Base-by-base conservation (phyloP, 2,888 invertebrate genomes). In the Pseudococcus jackbeardsleyi region DNA sequence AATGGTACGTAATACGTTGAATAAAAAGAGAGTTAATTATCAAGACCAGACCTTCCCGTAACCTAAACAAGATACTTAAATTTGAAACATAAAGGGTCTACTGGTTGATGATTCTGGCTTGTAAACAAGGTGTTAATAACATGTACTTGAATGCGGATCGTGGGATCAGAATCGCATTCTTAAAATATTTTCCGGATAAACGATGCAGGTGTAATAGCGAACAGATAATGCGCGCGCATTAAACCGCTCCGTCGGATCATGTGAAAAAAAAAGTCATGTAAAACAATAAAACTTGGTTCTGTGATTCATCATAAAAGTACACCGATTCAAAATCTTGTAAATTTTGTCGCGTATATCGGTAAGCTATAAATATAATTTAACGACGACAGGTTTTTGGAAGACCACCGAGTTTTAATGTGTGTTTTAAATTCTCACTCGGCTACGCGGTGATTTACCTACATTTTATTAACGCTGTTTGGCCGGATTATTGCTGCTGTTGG, bases 41-140 rank as follows among this genome's bases (percentile, higher is more conserved):
- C 39, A 8, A 1, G 33, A 77, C 33, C 77, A 39, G 33, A 7
- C 39, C 77, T 39, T 26, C 33, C 39, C 39, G 77, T 77, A 33
- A 50, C 9, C 22, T 77, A 77, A 77, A 77, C 85, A 54, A 85
- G 59, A 39, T 85, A 59, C 17, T 86, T 42, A 42, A 86, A 86
- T 86, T 86, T 72, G 7, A 59, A 86, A 86, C 33, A 46, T 72
- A 86, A 39, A 46, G 42, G 72, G 50, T 86, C 64, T 72, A 84
- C 46, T 46, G 68, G 19, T 50, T 48, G 72, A 87, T 72, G 87
- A 87, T 72, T 87, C 48, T 33, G 22, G 17, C 86, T 87, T 87
- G 87, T 87, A 77, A 87, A 87, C 87, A 87, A 87, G 87, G 87
- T 87, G 72, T 87, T 87, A 87, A 87, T 87, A 72, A 72, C 46